phyloP scores from a whole-genome alignment of 2,888 invertebrate genomes.

The Podotricha telesiphe region DNA sequence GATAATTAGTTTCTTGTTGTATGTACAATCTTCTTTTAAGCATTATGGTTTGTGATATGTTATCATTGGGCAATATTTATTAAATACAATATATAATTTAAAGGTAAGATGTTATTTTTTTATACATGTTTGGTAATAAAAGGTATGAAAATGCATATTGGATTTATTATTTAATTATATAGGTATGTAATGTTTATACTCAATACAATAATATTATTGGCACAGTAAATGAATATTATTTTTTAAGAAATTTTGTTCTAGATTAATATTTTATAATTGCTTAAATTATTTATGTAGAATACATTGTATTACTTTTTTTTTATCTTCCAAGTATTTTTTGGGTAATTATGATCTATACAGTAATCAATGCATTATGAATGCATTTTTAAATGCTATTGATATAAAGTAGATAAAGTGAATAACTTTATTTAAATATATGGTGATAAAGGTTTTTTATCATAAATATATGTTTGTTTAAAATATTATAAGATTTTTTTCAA shows the following conservation, averaged over 20 bases:
- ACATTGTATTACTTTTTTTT: background rate
- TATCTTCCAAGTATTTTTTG: too few relatives aligned
- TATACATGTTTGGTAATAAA: constrained; percentile 17
- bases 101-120: constrained; percentile 34
- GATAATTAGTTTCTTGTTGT: constrained; percentile 1
- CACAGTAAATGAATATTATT: background rate
- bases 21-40: constrained; percentile 27
- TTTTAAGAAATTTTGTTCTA: background rate
- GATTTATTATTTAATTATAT: background rate
- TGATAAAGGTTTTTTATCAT: background rate
- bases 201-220: background rate
- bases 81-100: constrained; percentile 17
- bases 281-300: too few relatives aligned
- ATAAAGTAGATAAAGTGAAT: constrained; percentile 4
- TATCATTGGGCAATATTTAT: constrained; percentile 32
- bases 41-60: constrained; percentile 32
- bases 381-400: constrained; percentile 32
- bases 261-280: background rate
- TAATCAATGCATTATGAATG: too few relatives aligned
- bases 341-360: too few relatives aligned
- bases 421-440: background rate
- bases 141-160: constrained; percentile 30
- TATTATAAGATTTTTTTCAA: background rate
- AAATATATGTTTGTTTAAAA: background rate
- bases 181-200: background rate